Evolutionary conservation across 1,140 invertebrate species (phyloP).

Genomic region (Leptinotarsa texana): DNA sequence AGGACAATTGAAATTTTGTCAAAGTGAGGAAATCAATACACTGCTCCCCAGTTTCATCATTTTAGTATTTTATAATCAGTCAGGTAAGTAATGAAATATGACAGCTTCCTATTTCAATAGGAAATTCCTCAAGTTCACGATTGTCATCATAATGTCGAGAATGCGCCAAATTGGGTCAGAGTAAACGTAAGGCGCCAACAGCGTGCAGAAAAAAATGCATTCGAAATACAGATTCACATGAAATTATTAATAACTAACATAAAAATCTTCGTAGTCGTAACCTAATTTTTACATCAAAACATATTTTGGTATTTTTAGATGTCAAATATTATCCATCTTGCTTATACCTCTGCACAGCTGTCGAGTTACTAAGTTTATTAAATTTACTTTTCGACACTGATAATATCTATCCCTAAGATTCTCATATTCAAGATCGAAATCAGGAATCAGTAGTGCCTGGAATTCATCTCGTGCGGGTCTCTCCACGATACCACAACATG

Average conservation of each 20-base stretch:
- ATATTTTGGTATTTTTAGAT: constrained; percentile 54
- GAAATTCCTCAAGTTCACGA: not conserved
- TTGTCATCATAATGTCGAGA: not conserved
- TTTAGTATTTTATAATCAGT: too few species aligned
- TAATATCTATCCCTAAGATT: constrained; percentile 31
- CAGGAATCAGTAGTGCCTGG: constrained; percentile 36
- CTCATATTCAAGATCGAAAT: constrained; percentile 33
- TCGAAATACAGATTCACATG: constrained; percentile 2
- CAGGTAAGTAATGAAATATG: too few species aligned
- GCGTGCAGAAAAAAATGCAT: constrained; percentile 11
- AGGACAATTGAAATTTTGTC: too few species aligned
- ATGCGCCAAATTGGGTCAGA: not conserved
- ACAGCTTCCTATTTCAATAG: not conserved
- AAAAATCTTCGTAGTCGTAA: constrained; percentile 37
- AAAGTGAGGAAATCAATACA: too few species aligned
- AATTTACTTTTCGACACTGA: constrained; percentile 40
- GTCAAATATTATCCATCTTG: constrained; percentile 52
- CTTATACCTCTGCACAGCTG: constrained; percentile 36
- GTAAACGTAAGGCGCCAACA: not conserved
- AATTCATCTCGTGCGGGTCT: constrained; percentile 28
- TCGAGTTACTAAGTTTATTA: constrained; percentile 32
- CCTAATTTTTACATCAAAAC: constrained; percentile 49
- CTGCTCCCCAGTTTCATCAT: too few species aligned
- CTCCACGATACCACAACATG: constrained; percentile 2
- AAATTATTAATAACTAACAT: constrained; percentile 37